Evolutionary conservation across 2,888 invertebrate genomes (phyloP).

Genomic region (Leucophenga maculata): DNA sequence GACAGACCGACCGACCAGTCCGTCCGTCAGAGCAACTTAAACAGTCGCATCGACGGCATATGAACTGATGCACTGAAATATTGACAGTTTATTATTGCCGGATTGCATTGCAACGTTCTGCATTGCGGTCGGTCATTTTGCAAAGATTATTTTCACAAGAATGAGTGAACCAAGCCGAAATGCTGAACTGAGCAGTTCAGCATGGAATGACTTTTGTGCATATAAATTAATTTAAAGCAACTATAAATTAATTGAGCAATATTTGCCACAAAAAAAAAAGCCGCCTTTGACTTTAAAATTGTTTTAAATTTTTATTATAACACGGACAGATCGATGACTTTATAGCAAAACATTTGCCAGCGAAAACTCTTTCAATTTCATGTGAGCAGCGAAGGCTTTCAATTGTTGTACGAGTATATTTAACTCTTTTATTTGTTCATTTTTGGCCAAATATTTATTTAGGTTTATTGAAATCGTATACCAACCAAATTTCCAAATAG

Average conservation of each 20-base stretch:
- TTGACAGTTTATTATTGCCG: conserved; percentile 4
- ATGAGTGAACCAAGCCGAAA: background rate
- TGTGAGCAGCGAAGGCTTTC: too few relatives aligned
- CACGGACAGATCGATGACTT: conserved; percentile 3
- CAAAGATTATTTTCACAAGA: conserved; percentile 19
- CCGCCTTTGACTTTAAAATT: background rate
- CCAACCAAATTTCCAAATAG: background rate
- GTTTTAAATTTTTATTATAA: background rate
- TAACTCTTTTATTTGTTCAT: conserved; percentile 16
- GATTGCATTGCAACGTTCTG: background rate
- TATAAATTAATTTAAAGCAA: conserved; percentile 13
- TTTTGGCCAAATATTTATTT: conserved; percentile 19
- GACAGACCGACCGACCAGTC: too few relatives aligned
- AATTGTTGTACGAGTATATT: too few relatives aligned
- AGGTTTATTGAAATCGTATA: conserved; percentile 21
- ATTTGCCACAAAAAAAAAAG: background rate
- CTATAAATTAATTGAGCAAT: conserved; percentile 19
- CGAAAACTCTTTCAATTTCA: background rate
- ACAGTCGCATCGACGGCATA: background rate
- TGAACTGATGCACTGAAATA: conserved; percentile 3
- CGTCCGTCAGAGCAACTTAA: too few relatives aligned
- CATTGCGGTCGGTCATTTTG: conserved; percentile 1
- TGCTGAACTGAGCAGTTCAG: too few relatives aligned
- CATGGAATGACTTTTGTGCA: background rate
- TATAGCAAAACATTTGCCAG: background rate